Evolutionary conservation across 2,888 invertebrate species (phyloP).

Genomic region (Ariolimax columbianus): DNA sequence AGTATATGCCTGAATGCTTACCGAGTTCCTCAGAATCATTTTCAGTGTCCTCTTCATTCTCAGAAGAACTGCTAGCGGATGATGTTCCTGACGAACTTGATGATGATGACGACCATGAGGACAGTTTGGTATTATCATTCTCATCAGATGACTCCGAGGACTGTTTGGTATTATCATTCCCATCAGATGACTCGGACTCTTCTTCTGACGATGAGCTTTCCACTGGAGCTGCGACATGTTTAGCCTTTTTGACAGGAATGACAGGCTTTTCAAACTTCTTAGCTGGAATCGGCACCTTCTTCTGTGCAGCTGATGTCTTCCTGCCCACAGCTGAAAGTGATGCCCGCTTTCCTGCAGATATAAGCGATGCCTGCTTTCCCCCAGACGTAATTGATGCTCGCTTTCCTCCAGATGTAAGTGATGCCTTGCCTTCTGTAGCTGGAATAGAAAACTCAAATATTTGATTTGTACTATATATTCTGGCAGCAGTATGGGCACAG

Average conservation of each 20-base stretch:
- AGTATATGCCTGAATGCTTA: too few species aligned
- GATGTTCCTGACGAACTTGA: slow-evolving; percentile 22
- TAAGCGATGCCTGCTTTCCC: background rate
- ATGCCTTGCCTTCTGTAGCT: background rate
- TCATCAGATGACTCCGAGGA: slow-evolving; percentile 14
- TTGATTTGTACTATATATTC: too few species aligned
- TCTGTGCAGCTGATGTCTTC: background rate
- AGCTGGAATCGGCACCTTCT: background rate
- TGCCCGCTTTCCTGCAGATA: background rate
- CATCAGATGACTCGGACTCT: slow-evolving; percentile 27
- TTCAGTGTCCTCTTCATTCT: slow-evolving; percentile 5
- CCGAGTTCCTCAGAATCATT: slow-evolving; percentile 28
- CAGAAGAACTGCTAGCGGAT: background rate
- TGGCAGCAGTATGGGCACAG: too few species aligned
- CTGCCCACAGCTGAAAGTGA: slow-evolving; percentile 14
- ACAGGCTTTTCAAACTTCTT: background rate
- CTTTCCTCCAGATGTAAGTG: background rate
- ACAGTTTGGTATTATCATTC: background rate
- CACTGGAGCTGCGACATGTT: background rate
- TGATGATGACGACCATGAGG: background rate
- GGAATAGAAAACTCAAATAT: background rate
- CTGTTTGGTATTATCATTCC: background rate
- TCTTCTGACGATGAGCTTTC: slow-evolving; percentile 23
- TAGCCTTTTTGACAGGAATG: background rate
- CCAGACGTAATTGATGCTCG: background rate